Evolutionary conservation across 2,888 invertebrate species (phyloP), one percentile per base, ranked within the genome.

Genomic region (Gnatocerus cornutus): DNA sequence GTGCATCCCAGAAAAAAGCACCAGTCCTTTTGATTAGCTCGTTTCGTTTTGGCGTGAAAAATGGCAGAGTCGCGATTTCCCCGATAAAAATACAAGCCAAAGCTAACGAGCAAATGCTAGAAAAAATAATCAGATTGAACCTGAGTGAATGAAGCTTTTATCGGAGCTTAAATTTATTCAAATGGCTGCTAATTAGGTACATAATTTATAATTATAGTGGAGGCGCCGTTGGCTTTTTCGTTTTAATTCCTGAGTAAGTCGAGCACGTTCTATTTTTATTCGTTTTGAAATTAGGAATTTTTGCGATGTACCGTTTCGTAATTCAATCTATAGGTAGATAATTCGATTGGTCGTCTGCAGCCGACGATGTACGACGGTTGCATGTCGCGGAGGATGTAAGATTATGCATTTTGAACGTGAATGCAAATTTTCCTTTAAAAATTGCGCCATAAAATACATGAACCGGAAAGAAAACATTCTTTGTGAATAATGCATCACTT

Each of bases 401-500:
- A 61, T 59, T 74, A 69, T 76, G 72, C 73, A 74, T 70, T 73
- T 62, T 45, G 71, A 71, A 70, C 73, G 71, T 59, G 74, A 74
- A 80, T 79, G 80, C 77, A 79, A 78, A 80, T 79, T 76, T 73
- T 70, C 69, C 74, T 76, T 78, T 77, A 74, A 78, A 80, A 79
- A 78, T 78, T 77, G 72, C 76, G 71, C 79, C 73, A 75, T 78
- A 75, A 78, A 80, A 71, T 73, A 77, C 76, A 76, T 75, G 77
- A 77, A 77, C 77, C 78, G 79, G 77, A 76, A 76, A 73, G 74
- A 68, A 68, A 71, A 73, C 72, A 72, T 73, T 74, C 71, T 74
- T 71, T 73, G 71, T 74, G 73, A 74, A 77, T 77, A 76, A 76
- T 76, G 72, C 74, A 76, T 73, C 73, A 74, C 72, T 76, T 75